These are phyloP conservation scores for Murina feae DNA, from an alignment of 2,113 vertebrate species.

Conservation along the genomic window DNA sequence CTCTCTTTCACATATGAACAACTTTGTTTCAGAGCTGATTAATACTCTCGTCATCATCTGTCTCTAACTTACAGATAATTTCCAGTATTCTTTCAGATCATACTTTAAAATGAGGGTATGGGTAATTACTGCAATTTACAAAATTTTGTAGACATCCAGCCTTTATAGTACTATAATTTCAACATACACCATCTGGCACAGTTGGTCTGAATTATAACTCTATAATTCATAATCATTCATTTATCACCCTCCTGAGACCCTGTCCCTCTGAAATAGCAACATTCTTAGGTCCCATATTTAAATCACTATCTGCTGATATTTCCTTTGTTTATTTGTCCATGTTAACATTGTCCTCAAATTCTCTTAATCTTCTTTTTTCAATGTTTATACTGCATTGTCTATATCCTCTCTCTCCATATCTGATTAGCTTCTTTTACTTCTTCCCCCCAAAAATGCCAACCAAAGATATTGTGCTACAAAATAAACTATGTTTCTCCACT, in stretches of 20 bases:
- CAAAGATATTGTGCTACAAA: background rate
- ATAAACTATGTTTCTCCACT: background rate
- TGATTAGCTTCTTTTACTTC: background rate
- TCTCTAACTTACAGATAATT: background rate
- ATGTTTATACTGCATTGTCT: background rate
- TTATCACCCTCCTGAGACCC: background rate
- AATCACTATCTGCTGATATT: no score
- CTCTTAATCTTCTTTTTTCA: background rate
- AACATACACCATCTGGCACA: background rate
- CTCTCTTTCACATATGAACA: background rate
- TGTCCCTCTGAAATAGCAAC: background rate
- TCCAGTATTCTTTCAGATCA: background rate
- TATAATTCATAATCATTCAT: background rate
- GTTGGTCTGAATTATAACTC: background rate
- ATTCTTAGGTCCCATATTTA: background rate
- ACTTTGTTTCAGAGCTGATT: background rate
- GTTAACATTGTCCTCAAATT: background rate
- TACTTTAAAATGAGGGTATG: background rate
- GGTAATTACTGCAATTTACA: background rate
- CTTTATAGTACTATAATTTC: background rate
- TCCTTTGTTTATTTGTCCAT: background rate
- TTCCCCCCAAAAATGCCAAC: background rate
- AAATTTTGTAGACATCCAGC: background rate
- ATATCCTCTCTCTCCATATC: background rate
- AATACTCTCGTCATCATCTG: background rate